Evolutionary conservation across 2,888 invertebrate genomes (phyloP), one percentile per base, ranked within the genome.

Genomic region (Endotricha flammealis): DNA sequence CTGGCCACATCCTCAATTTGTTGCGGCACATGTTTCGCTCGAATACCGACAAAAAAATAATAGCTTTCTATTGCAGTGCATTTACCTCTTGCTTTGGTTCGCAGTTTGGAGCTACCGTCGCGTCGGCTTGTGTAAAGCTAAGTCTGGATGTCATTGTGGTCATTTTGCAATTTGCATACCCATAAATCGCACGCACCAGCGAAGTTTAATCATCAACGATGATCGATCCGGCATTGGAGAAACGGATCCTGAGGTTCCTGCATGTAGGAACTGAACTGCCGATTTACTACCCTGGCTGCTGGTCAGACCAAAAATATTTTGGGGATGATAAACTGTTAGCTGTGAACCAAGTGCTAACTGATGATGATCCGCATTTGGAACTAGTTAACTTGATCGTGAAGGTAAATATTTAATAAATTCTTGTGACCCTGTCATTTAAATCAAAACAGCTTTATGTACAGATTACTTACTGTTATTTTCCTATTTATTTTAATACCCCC

Each of bases 211-310:
- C 16, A 16, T 3, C 6, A 20, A 20, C 20, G 20, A 20, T 20
- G 20, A 7, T 83, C 36, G 72, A 80, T 54, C 61, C 69, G 11
- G 57, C 57, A 33, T 54, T 81, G 17, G 72, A 70, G 38, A 82
- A 76, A 44, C 70, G 77, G 32, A 57, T 89, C 40, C 70, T 71
- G 23, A 73, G 89, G 33, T 89, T 76, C 49, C 60, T 90, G 5
- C 87, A 89, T 46, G 79, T 87, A 32, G 89, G 89, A 1, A 77
- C 75, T 55, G 88, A 89, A 47, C 46, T 71, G 9, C 87, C 88
- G 0, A 85, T 81, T 40, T 90, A 89, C 57, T 88, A 73, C 45
- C 89, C 90, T 30, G 89, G 89, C 22, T 85, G 86, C 51, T 89
- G 89, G 88, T 62, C 76, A 17, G 56, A 79, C 7, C 87, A 88